phyloP scores from a whole-genome alignment of 92 coral and sea anemone genomes.

The Bergia puertoricense region DNA sequence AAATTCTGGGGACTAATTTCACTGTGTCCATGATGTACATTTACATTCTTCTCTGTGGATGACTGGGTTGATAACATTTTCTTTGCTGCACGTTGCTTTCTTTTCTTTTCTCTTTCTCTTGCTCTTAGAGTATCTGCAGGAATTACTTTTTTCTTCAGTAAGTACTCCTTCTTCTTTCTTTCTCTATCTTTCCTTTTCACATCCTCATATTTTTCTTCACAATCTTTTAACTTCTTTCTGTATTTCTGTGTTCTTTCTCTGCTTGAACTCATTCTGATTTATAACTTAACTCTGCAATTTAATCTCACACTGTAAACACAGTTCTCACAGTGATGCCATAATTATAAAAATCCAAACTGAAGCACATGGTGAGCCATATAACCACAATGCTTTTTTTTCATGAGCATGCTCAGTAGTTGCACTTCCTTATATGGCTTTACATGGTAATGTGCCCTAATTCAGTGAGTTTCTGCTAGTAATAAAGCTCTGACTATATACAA shows the following conservation, averaged over 20 bases:
- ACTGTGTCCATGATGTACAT: no score
- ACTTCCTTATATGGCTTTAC: constrained; percentile 29
- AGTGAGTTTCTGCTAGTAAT: neutral
- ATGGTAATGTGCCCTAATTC: constrained; percentile 2
- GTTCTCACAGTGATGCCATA: constrained; percentile 24
- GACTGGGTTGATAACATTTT: no score
- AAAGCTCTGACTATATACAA: constrained; percentile 23
- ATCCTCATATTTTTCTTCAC: constrained; percentile 34
- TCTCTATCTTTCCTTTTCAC: constrained; percentile 55
- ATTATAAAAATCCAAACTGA: constrained; percentile 19
- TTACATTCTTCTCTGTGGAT: no score
- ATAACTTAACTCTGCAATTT: neutral
- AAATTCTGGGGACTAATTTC: constrained; percentile 55
- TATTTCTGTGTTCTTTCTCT: constrained; percentile 52
- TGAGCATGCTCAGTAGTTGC: constrained; percentile 32
- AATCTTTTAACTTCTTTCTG: constrained; percentile 49
- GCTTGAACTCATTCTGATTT: neutral
- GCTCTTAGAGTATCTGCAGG: constrained; percentile 33
- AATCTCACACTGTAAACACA: neutral
- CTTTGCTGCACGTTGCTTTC: constrained; percentile 38
- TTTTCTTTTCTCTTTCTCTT: constrained; percentile 47
- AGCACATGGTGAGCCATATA: constrained; percentile 23
- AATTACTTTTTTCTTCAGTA: constrained; percentile 17
- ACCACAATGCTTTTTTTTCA: constrained; percentile 34
- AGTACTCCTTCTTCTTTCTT: constrained; percentile 45